phyloP scores from a whole-genome alignment of 2,113 vertebrate genomes.

The mouse (Mus musculus) region DNA sequence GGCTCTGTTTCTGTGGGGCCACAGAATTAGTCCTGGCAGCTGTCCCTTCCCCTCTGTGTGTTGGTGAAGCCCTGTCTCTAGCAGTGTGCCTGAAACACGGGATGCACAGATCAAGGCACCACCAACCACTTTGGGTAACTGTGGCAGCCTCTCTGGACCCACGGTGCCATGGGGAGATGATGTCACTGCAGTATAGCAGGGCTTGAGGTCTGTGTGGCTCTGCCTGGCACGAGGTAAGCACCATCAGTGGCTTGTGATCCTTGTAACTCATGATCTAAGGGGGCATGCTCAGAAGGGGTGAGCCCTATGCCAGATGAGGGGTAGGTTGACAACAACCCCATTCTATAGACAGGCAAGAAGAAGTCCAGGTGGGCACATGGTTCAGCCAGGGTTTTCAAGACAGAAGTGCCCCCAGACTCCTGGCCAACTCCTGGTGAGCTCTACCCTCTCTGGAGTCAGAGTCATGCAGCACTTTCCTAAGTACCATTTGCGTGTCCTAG shows the following conservation, averaged over 20 bases:
- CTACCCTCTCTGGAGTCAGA: neutral
- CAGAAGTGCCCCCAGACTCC: neutral
- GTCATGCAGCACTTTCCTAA: neutral
- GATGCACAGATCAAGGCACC: neutral
- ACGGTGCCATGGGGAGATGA: neutral
- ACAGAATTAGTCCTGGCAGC: neutral
- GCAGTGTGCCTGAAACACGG: neutral
- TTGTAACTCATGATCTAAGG: neutral
- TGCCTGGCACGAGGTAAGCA: neutral
- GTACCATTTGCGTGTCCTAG: neutral
- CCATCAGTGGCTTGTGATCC: neutral
- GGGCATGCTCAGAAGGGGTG: neutral
- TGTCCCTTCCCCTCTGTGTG: neutral
- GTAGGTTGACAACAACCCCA: neutral
- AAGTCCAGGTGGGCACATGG: neutral
- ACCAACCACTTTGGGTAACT: neutral
- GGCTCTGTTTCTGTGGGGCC: fast-evolving
- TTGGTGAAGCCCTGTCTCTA: neutral
- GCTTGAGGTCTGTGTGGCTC: neutral
- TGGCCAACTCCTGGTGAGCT: neutral
- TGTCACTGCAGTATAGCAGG: neutral
- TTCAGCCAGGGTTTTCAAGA: neutral
- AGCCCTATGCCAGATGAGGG: neutral
- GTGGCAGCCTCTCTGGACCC: neutral
- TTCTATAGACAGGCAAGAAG: neutral